These are phyloP conservation scores for Scaptomyza caliginosa DNA, from an alignment of 2,888 invertebrate species.

Conservation along the genomic window DNA sequence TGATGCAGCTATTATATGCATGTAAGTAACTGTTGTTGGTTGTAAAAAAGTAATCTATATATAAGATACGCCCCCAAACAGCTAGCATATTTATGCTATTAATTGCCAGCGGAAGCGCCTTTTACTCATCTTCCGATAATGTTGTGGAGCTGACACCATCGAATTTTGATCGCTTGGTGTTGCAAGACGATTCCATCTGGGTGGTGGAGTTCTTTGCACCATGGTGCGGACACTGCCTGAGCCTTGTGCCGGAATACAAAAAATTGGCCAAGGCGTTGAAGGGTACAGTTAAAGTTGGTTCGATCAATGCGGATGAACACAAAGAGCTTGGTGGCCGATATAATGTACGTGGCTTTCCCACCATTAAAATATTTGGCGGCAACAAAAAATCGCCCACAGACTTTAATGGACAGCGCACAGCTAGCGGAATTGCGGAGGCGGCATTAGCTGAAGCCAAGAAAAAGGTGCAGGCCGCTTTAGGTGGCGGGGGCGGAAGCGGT, in stretches of 20 bases:
- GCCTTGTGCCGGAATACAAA: conserved; percentile 95
- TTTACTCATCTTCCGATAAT: conserved; percentile 89
- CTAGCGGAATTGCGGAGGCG: conserved; percentile 93
- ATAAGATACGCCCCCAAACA: conserved; percentile 15
- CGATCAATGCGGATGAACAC: conserved; percentile 96
- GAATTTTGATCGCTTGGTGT: conserved; percentile 94
- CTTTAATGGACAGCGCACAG: conserved; percentile 93
- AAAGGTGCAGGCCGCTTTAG: conserved; percentile 89
- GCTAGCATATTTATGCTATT: conserved; percentile 59
- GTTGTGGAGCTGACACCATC: conserved; percentile 93
- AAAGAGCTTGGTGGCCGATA: conserved; percentile 91
- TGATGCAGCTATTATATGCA: conserved; percentile 29
- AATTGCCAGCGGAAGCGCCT: conserved; percentile 65
- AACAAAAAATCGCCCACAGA: conserved; percentile 93
- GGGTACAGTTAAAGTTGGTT: conserved; percentile 97
- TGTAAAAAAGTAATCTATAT: not conserved
- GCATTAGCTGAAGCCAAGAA: conserved; percentile 91
- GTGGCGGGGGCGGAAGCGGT: conserved; percentile 84
- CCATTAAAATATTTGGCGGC: conserved; percentile 95
- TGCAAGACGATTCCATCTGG: conserved; percentile 94
- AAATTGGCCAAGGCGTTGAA: conserved; percentile 97
- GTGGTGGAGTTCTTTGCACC: conserved; percentile 94
- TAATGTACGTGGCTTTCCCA: conserved; percentile 96
- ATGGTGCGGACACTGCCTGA: conserved; percentile 97
- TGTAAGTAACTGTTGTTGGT: conserved; percentile 28